Evolutionary conservation across 1,140 invertebrate species (phyloP).

Genomic region (Phthorimaea operculella): DNA sequence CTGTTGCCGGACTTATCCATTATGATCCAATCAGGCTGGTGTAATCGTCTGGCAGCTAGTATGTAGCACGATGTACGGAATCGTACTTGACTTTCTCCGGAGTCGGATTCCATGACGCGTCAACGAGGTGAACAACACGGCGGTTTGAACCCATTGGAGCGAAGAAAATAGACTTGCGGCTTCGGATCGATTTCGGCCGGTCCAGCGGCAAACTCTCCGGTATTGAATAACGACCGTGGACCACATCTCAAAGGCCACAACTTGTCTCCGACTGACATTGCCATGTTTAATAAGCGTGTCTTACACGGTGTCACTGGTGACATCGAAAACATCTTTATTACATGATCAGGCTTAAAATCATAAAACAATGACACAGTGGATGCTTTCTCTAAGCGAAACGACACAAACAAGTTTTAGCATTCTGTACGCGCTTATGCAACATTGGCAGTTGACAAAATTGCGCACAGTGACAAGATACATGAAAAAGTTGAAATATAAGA

Average conservation of each 20-base stretch:
- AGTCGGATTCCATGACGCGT: conserved; percentile 52
- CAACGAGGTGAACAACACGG: conserved; percentile 53
- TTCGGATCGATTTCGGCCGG: conserved; percentile 53
- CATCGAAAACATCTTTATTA: neutral
- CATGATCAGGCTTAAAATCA: no score
- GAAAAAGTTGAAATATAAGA: conserved; percentile 37
- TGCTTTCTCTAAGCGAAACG: conserved; percentile 47
- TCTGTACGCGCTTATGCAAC: conserved; percentile 46
- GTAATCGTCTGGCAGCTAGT: conserved; percentile 42
- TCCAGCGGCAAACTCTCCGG: conserved; percentile 32
- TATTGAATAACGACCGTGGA: conserved; percentile 40
- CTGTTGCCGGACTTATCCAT: conserved; percentile 44
- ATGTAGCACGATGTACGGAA: conserved; percentile 47
- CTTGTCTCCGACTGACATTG: neutral
- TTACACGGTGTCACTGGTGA: neutral
- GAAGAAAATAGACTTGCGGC: conserved; percentile 30
- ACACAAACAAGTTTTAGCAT: conserved; percentile 44
- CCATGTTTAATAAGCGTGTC: neutral
- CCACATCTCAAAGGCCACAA: conserved; percentile 24
- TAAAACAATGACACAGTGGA: conserved; percentile 20
- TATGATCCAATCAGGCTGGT: conserved; percentile 50
- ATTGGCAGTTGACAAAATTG: conserved; percentile 44
- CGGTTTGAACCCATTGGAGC: conserved; percentile 46
- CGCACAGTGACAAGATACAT: conserved; percentile 27
- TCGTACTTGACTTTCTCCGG: conserved; percentile 59